A percentile compares a stretch with the other conserved stretches of the same genome.
Evolutionary conservation across 1,140 invertebrate species (phyloP).

Genomic region (Ostrea edulis): DNA sequence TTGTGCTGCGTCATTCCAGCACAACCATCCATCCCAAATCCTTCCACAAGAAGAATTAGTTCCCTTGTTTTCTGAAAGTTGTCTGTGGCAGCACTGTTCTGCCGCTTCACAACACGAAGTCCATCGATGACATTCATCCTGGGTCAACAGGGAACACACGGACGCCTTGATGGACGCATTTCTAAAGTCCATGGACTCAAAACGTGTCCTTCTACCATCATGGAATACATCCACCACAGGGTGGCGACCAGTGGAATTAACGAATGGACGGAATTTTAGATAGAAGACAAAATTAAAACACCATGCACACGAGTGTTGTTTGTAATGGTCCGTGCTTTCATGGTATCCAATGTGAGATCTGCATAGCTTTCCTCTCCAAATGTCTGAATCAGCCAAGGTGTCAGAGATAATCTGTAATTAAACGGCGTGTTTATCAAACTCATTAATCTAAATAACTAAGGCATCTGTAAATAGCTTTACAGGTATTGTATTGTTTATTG

Average conservation of each 20-base stretch:
- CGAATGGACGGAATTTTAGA: slow-evolving; percentile 1
- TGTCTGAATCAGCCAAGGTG: neutral
- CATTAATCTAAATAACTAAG: too few species aligned
- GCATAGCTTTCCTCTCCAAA: neutral
- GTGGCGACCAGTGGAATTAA: neutral
- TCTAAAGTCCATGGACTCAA: slow-evolving; percentile 10
- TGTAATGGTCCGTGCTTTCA: neutral
- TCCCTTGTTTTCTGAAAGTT: slow-evolving; percentile 67
- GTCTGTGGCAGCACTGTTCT: slow-evolving; percentile 62
- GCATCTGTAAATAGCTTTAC: too few species aligned
- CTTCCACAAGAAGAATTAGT: slow-evolving; percentile 82
- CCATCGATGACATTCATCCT: slow-evolving; percentile 66
- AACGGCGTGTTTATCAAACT: neutral
- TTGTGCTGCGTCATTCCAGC: slow-evolving; percentile 90
- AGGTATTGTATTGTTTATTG: too few species aligned
- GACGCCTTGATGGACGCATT: slow-evolving; percentile 8
- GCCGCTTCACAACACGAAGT: slow-evolving; percentile 64
- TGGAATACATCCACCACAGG: neutral
- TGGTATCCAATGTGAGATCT: slow-evolving; percentile 4
- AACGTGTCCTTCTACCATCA: neutral
- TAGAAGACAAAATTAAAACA: slow-evolving; percentile 16
- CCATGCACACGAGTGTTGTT: neutral
- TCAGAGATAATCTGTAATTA: neutral
- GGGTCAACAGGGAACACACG: slow-evolving; percentile 65
- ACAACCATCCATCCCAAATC: slow-evolving; percentile 92